phyloP scores from a whole-genome alignment of 2,888 invertebrate species.

The Arge pagana region DNA sequence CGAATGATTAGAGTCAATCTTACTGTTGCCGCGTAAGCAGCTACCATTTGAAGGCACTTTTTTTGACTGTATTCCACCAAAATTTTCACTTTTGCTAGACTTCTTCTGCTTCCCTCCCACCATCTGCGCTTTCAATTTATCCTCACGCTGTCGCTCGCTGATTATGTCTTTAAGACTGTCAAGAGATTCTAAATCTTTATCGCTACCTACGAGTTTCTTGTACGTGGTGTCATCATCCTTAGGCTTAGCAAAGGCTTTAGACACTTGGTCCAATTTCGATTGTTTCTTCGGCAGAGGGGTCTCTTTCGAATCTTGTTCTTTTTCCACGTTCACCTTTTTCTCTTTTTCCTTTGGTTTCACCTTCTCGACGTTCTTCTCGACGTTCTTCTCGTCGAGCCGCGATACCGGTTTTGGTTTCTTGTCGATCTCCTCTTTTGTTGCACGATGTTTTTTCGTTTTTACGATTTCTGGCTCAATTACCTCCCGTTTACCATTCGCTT shows the following conservation, averaged over 20 bases:
- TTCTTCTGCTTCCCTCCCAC: conserved; percentile 51
- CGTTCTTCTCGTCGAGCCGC: conserved; percentile 37
- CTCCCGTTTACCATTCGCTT: conserved; percentile 43
- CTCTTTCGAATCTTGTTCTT: conserved; percentile 64
- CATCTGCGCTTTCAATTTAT: conserved; percentile 44
- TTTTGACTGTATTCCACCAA: conserved; percentile 47
- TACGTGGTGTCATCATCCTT: conserved; percentile 43
- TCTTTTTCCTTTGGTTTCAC: conserved; percentile 59
- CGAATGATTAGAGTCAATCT: conserved; percentile 45
- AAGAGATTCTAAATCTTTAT: conserved; percentile 53
- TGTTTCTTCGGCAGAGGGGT: conserved; percentile 64
- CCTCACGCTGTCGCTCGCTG: conserved; percentile 51
- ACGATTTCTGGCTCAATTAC: conserved; percentile 35
- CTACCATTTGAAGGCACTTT: conserved; percentile 58
- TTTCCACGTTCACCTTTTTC: conserved; percentile 61
- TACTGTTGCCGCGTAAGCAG: conserved; percentile 49
- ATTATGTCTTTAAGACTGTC: conserved; percentile 54
- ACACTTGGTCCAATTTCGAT: conserved; percentile 61
- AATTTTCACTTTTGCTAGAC: conserved; percentile 39
- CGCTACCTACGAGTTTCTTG: conserved; percentile 47
- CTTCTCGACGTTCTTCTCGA: conserved; percentile 49
- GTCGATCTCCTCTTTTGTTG: conserved; percentile 54
- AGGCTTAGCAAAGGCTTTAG: conserved; percentile 51
- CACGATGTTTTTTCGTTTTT: conserved; percentile 40
- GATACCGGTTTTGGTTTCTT: conserved; percentile 42